Evolutionary conservation across 2,113 vertebrate genomes (phyloP).

Genomic region (Bucco capensis): DNA sequence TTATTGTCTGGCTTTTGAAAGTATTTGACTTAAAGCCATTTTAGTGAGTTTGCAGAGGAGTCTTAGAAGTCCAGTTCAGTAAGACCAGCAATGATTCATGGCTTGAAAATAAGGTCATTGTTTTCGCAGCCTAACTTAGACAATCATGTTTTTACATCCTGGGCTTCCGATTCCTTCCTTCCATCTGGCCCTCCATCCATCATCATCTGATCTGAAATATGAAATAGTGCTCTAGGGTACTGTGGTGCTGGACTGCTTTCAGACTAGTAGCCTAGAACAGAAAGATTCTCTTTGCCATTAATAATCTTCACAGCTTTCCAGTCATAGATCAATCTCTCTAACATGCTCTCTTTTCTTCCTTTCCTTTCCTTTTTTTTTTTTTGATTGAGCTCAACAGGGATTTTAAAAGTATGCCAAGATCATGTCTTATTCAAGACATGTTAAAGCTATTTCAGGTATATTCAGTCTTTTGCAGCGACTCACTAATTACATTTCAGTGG

Average conservation of each 20-base stretch:
- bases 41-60: neutral
- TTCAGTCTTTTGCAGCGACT: conserved; percentile 14
- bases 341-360: neutral
- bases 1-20: neutral
- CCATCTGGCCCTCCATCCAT: neutral
- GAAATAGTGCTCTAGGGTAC: neutral
- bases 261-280: neutral
- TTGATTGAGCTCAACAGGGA: neutral
- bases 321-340: neutral
- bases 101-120: neutral
- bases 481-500: conserved; percentile 46
- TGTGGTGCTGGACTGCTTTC: neutral
- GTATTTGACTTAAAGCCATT: neutral
- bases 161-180: neutral
- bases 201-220: neutral
- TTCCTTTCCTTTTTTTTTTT: neutral
- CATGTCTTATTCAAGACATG: conserved; percentile 39
- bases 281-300: neutral
- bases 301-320: neutral
- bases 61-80: neutral
- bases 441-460: conserved; percentile 49
- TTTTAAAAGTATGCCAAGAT: conserved; percentile 18
- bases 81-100: neutral
- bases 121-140: neutral
- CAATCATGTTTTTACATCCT: neutral